Evolutionary conservation across 1,140 invertebrate species (phyloP), one percentile per base, ranked within the genome.

Genomic region (Acarapis woodi): DNA sequence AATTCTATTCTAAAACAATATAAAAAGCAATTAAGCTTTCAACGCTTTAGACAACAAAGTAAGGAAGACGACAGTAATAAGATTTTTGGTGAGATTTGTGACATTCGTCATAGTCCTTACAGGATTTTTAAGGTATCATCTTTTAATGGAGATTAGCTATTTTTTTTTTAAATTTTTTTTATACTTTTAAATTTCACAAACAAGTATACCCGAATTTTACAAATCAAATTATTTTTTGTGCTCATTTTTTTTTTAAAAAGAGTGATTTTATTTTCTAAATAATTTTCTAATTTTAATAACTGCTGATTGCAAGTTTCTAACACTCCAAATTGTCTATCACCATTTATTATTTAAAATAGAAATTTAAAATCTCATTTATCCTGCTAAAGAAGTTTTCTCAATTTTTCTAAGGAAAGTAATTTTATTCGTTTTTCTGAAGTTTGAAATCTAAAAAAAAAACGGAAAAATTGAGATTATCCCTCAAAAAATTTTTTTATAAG

Each of bases 111-210:
- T 42, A 68, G 65, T 47, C 67, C 67, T 14, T 69, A 57, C 47
- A 53, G 67, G 35, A 69, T 70, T 47, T 52, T 69, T 32, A 59
- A 66, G 59, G 66, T 68, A 49, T n/a, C n/a, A n/a, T n/a, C n/a
- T n/a, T n/a, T n/a, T n/a, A n/a, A n/a, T n/a, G 63, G 62, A 52
- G 5, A 15, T 14, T 21, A 14, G 14, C 32, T 8, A 33, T 33
- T 33, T 9, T 8, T 15, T 8, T 14, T 10, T 15, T 8, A 33
- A 16, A 9, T 9, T 15, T 15, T 8, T 20, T 8, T 15, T 8
- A 33, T 14, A 20, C 35, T 24, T 25, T 20, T 22, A 18, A 38
- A 23, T 19, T 9, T 21, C n/a, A n/a, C n/a, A n/a, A 18, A 28
- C n/a, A 19, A 37, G 3, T 9, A 14, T 28, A 14, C 8, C 25